Conservation (phyloP, 2,113 vertebrate genomes). For the Eurypyga helias region DNA sequence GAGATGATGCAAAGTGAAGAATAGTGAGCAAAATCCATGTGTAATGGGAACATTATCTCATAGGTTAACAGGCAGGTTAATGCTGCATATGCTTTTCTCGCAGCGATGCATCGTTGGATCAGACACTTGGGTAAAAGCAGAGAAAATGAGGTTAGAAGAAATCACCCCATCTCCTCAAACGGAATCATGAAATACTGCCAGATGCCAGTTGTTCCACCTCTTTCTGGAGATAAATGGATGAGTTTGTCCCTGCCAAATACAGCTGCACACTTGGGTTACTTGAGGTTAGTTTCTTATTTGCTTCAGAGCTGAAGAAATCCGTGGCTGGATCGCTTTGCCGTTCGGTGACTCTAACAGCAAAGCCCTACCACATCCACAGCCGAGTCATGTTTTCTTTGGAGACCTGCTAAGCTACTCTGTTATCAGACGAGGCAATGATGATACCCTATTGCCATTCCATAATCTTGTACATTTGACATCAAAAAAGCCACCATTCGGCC, state of each 20-base stretch:
- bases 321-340: not conserved
- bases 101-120: not conserved
- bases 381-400: not conserved
- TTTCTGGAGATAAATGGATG: not conserved
- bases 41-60: constrained; percentile 49
- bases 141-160: not conserved
- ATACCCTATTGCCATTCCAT: not conserved
- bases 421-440: not conserved
- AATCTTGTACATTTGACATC: not conserved
- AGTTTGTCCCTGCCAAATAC: not conserved
- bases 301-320: not conserved
- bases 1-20: not conserved
- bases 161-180: not conserved
- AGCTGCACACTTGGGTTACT: not conserved
- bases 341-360: not conserved
- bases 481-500: not conserved
- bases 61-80: constrained; percentile 53
- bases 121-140: not conserved
- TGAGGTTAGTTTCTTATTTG: not conserved
- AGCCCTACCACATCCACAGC: not conserved
- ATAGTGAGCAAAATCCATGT: not conserved
- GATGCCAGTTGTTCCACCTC: not conserved
- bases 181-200: not conserved
- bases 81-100: not conserved
- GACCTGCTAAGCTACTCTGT: not conserved